phyloP scores from a whole-genome alignment of 2,888 invertebrate genomes.

The Disparrhopalites patrizii region DNA sequence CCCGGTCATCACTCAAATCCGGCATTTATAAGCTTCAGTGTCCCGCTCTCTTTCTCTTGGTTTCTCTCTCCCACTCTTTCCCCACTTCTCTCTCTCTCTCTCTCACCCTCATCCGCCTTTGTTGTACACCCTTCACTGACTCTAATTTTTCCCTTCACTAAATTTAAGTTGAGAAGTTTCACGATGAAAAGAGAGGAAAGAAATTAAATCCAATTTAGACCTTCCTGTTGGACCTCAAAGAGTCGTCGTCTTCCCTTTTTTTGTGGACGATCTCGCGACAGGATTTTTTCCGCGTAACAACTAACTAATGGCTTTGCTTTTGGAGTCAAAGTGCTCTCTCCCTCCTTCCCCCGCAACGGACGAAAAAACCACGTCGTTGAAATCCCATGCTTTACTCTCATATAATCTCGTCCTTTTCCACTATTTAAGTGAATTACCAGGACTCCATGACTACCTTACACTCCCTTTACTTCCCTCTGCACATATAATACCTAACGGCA shows the following conservation, averaged over 20 bases:
- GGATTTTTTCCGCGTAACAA: constrained; percentile 27
- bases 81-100: neutral
- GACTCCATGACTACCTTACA: neutral
- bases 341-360: too few species aligned
- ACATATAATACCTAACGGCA: too few species aligned
- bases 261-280: constrained; percentile 19
- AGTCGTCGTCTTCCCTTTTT: constrained; percentile 13
- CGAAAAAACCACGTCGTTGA: constrained; percentile 17
- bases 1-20: constrained; percentile 29
- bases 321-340: constrained; percentile 22
- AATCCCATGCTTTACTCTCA: neutral
- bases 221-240: constrained; percentile 37
- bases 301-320: constrained; percentile 30
- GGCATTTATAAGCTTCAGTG: constrained; percentile 13
- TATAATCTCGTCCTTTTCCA: neutral
- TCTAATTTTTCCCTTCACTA: constrained; percentile 27
- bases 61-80: neutral
- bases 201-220: constrained; percentile 41
- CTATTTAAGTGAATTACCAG: constrained; percentile 13
- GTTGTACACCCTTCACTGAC: constrained; percentile 18
- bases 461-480: too few species aligned
- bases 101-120: too few species aligned
- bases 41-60: too few species aligned
- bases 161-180: constrained; percentile 34
- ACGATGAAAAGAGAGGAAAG: constrained; percentile 38